These are phyloP conservation scores for Heteronetta atricapilla DNA, from an alignment of 2,113 vertebrate genomes.

Conservation along the genomic window DNA sequence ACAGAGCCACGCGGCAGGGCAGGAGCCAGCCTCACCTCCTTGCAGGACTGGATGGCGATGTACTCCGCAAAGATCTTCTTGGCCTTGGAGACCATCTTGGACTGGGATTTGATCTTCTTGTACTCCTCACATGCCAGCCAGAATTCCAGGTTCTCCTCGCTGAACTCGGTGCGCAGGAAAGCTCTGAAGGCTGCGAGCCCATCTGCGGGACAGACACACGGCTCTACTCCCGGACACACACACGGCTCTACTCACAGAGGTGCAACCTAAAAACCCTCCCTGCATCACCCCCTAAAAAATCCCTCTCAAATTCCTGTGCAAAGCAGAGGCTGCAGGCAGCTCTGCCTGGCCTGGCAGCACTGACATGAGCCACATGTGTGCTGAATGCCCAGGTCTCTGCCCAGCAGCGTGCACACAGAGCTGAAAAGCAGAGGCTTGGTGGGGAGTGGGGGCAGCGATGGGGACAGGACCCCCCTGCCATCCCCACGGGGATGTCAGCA, in stretches of 20 bases:
- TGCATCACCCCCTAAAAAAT: rapidly evolving
- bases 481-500: rapidly evolving
- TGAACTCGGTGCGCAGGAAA: constrained; percentile 97
- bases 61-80: constrained; percentile 96
- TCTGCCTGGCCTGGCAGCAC: not conserved
- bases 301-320: not conserved
- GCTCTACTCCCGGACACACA: not conserved
- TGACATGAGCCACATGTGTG: rapidly evolving
- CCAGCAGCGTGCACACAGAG: rapidly evolving
- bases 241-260: not conserved
- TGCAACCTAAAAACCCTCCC: not conserved
- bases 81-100: constrained; percentile 95
- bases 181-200: constrained; percentile 94
- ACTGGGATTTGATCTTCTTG: constrained; percentile 96
- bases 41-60: constrained; percentile 97
- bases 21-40: constrained; percentile 85
- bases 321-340: not conserved
- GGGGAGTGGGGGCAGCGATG: rapidly evolving
- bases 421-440: not conserved
- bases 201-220: constrained; percentile 73
- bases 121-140: constrained; percentile 98
- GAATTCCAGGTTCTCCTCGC: constrained; percentile 98
- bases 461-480: not conserved
- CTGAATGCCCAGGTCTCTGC: not conserved
- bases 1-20: rapidly evolving